Percentiles rank a stretch among this genome's conserved stretches.
These are phyloP conservation scores for Siniperca chuatsi DNA, from an alignment of 2,113 vertebrate species.

Conservation along the genomic window DNA sequence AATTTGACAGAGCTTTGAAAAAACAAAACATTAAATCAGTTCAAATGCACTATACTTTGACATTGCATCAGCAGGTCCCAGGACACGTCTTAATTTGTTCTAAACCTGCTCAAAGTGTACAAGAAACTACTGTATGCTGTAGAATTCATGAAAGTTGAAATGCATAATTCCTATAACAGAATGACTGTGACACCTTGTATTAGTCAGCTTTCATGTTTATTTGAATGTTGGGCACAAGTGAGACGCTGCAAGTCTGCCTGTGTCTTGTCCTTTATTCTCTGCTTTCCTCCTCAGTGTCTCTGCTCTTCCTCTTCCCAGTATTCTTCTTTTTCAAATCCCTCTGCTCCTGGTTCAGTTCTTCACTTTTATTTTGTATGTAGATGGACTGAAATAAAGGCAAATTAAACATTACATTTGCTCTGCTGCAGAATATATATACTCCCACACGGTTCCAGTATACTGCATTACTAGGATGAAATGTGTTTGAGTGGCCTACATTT, in stretches of 20 bases:
- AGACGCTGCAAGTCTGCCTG: slow-evolving; percentile 34
- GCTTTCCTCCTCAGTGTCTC: slow-evolving; percentile 71
- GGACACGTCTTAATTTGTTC: not conserved
- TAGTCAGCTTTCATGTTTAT: slow-evolving; percentile 45
- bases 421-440: slow-evolving; percentile 49
- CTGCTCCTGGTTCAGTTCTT: slow-evolving; percentile 83
- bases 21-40: not conserved
- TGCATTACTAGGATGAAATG: not conserved
- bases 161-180: not conserved
- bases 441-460: not conserved
- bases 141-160: not conserved
- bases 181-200: slow-evolving; percentile 12
- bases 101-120: not conserved
- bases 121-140: not conserved
- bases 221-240: slow-evolving; percentile 53
- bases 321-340: slow-evolving; percentile 79
- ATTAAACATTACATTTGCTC: slow-evolving; percentile 44
- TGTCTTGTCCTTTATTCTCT: slow-evolving; percentile 69
- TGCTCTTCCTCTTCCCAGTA: slow-evolving; percentile 79
- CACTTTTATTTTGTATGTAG: slow-evolving; percentile 83
- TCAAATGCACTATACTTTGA: slow-evolving; percentile 11
- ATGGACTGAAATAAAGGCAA: slow-evolving; percentile 75
- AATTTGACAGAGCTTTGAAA: not conserved
- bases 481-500: not conserved
- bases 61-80: slow-evolving; percentile 3